A percentile compares a stretch with the other conserved stretches of the same genome.
Evolutionary conservation across 1,140 invertebrate species (phyloP).

Genomic region (Trichomalopsis sarcophagae): DNA sequence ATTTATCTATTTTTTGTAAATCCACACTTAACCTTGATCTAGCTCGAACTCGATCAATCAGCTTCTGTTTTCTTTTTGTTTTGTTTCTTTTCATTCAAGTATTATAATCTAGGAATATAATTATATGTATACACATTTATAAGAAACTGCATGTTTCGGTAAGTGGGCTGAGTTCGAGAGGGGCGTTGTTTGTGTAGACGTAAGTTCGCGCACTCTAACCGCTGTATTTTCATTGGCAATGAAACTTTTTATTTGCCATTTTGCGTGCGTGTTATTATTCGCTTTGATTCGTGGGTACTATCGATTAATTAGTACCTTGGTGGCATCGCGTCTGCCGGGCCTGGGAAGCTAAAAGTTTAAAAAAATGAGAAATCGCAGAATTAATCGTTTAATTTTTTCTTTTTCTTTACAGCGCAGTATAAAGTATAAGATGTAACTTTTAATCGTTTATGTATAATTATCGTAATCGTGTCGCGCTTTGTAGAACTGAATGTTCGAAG

Average conservation of each 20-base stretch:
- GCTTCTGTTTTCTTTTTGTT: constrained; percentile 34
- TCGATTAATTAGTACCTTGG: constrained; percentile 72
- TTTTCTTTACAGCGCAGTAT: constrained; percentile 47
- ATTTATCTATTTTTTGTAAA: constrained; percentile 4
- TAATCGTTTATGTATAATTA: constrained; percentile 21
- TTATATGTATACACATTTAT: constrained; percentile 56
- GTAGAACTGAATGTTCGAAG: not conserved
- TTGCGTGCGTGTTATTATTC: constrained; percentile 47
- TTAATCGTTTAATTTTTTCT: constrained; percentile 61
- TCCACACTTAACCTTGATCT: constrained; percentile 49
- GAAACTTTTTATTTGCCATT: constrained; percentile 47
- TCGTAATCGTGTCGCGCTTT: constrained; percentile 21
- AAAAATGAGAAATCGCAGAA: constrained; percentile 73
- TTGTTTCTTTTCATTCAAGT: constrained; percentile 45
- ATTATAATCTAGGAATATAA: constrained; percentile 56
- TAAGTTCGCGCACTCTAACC: constrained; percentile 49
- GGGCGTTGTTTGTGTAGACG: constrained; percentile 54
- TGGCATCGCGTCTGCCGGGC: constrained; percentile 75
- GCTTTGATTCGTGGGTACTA: constrained; percentile 51
- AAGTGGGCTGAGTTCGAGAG: constrained; percentile 56
- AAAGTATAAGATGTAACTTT: constrained; percentile 74
- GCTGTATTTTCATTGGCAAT: constrained; percentile 46
- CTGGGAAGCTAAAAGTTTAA: constrained; percentile 76
- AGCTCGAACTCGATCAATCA: constrained; percentile 37
- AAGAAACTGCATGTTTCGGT: constrained; percentile 53